Evolutionary conservation across 2,113 vertebrate genomes (phyloP).

Genomic region (Pungitius pungitius): DNA sequence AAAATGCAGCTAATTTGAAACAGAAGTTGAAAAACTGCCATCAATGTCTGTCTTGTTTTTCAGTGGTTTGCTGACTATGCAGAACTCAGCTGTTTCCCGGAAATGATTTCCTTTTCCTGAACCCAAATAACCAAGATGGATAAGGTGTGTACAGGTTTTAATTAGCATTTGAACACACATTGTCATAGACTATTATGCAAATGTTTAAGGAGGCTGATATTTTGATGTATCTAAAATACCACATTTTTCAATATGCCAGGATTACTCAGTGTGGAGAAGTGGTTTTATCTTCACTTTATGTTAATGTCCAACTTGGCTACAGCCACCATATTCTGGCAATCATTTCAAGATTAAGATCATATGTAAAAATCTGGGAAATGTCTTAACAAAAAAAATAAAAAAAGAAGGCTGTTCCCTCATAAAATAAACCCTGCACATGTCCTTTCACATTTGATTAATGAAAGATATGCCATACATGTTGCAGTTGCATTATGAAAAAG

Average conservation of each 20-base stretch:
- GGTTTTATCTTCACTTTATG: background rate
- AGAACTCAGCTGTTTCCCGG: background rate
- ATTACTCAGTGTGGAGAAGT: background rate
- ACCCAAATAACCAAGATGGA: background rate
- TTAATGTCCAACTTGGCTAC: background rate
- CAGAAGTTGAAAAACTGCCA: background rate
- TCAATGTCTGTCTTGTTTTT: background rate
- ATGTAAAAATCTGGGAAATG: background rate
- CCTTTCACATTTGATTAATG: background rate
- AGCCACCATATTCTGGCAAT: background rate
- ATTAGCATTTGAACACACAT: background rate
- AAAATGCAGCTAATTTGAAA: background rate
- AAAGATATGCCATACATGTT: background rate
- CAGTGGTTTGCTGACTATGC: background rate
- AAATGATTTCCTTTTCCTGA: background rate
- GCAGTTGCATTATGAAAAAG: background rate
- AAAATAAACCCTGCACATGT: background rate
- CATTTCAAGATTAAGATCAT: no score
- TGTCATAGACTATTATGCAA: background rate
- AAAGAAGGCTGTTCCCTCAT: background rate
- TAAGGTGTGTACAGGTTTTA: background rate
- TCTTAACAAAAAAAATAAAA: background rate
- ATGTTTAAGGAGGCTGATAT: background rate
- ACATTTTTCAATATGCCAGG: background rate
- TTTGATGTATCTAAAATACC: background rate